phyloP scores from a whole-genome alignment of 1,140 invertebrate genomes.

The Vanessa atalanta region DNA sequence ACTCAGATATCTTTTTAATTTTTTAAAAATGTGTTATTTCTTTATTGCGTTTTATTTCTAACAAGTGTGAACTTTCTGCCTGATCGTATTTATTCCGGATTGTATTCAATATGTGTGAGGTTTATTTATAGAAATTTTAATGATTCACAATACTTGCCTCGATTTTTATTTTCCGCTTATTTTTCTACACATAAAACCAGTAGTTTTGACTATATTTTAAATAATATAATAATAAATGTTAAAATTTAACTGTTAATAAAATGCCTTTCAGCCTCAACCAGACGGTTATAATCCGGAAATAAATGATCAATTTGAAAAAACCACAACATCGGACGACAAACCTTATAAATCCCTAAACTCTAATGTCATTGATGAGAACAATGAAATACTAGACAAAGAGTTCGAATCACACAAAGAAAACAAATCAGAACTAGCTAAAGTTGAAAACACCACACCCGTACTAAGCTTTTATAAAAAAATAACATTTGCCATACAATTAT shows the following conservation, averaged over 20 bases:
- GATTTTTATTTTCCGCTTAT: no score
- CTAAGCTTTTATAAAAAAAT: constrained; percentile 36
- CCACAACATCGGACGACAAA: constrained; percentile 15
- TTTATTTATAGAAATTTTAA: no score
- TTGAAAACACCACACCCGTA: constrained; percentile 2
- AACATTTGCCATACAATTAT: constrained; percentile 42
- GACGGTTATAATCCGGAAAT: constrained; percentile 46
- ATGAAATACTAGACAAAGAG: constrained; percentile 25
- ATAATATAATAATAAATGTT: background rate
- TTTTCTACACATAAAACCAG: no score
- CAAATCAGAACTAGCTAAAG: constrained; percentile 12
- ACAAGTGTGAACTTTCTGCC: no score
- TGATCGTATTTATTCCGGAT: no score
- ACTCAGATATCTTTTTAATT: no score
- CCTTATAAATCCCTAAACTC: constrained; percentile 11
- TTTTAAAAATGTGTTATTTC: no score
- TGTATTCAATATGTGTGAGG: no score
- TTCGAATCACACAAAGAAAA: constrained; percentile 12
- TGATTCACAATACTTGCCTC: no score
- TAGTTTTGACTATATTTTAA: no score
- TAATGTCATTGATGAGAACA: constrained; percentile 17
- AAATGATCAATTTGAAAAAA: constrained; percentile 53
- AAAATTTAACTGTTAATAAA: background rate
- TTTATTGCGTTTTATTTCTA: no score
- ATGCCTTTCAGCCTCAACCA: constrained; percentile 44